Conservation (phyloP, 2,797 vertebrate genomes). For the Leucoraja ocellata region DNA sequence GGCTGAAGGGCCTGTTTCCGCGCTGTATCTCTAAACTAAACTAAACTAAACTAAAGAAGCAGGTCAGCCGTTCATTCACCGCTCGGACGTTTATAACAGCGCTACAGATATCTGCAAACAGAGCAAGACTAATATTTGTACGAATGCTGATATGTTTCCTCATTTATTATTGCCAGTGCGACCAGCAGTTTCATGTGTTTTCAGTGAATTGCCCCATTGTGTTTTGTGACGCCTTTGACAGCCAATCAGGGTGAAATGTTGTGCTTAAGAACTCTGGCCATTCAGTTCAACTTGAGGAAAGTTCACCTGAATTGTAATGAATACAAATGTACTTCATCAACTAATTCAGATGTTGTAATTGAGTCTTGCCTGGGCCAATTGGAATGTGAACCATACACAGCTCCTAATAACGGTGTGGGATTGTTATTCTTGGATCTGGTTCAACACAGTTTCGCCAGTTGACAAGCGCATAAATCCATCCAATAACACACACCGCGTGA, state of each 20-base stretch:
- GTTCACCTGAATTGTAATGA: constrained; percentile 13
- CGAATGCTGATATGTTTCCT: neutral
- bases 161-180: neutral
- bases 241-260: neutral
- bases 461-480: neutral
- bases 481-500: constrained; percentile 1
- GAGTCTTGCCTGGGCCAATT: neutral
- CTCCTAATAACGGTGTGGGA: neutral
- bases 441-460: neutral
- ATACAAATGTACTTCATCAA: constrained; percentile 20
- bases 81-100: neutral
- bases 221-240: constrained; percentile 4
- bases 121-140: neutral
- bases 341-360: constrained; percentile 4
- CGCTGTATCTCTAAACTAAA: neutral
- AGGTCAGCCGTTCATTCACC: too few species aligned
- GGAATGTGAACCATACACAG: neutral
- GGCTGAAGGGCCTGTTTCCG: too few species aligned
- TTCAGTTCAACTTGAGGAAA: constrained; percentile 1
- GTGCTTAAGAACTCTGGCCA: neutral
- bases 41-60: too few species aligned
- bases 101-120: neutral
- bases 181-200: neutral
- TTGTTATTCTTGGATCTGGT: neutral
- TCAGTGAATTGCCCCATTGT: constrained; percentile 15